Base-by-base conservation (phyloP, 30 jellyfish, hydroid and myxozoan genomes). In the Hydractinia symbiolongicarpus region DNA sequence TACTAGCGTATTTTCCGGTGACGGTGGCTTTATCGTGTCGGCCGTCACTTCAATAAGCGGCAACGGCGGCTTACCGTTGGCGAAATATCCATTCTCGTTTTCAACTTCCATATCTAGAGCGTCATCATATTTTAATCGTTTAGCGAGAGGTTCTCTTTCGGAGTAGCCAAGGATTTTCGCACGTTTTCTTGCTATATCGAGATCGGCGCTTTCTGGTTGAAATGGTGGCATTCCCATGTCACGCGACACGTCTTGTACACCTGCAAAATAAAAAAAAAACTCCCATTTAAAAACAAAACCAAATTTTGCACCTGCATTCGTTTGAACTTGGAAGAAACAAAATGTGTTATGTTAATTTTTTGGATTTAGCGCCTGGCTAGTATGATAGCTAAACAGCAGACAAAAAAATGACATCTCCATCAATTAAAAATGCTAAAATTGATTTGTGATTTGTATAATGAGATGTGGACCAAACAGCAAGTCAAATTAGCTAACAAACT, bases 1-100 rank as follows among this genome's bases (percentile, higher is more conserved):
- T 44, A 77, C 86, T 13, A 81, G 66, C 60, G 84, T 62, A 51
- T 81, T 85, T 14, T 84, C 88, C 54, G 95, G 96, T 9, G 91
- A 89, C 13, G 94, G 96, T n/a, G 96, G 96, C 5, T 58, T 55
- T 5, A 58, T 64, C 15, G 50, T 81, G 58, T 55, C 76, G 8
- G 49, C 76, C 8, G 67, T 72, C n/a, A 84, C 76, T 61, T 83
- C 85, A 50, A 83, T 82, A 53, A 73, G 57, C 21, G 89, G 89
- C 53, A 82, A 52, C 19, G 89, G 89, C 10, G 89, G 89, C 13
- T 52, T 54, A 7, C 74, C 86, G 52, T 54, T 52, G 49, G 19
- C 76, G n/a, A 66, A 15, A 61, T 54, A 4, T 16, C 5, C 53
- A 13, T 10, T 66, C 8, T 77, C 56, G 17, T 61, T 15, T 4